These are phyloP conservation scores for Stenichneumon culpator DNA, from an alignment of 2,888 invertebrate species.

Conservation along the genomic window DNA sequence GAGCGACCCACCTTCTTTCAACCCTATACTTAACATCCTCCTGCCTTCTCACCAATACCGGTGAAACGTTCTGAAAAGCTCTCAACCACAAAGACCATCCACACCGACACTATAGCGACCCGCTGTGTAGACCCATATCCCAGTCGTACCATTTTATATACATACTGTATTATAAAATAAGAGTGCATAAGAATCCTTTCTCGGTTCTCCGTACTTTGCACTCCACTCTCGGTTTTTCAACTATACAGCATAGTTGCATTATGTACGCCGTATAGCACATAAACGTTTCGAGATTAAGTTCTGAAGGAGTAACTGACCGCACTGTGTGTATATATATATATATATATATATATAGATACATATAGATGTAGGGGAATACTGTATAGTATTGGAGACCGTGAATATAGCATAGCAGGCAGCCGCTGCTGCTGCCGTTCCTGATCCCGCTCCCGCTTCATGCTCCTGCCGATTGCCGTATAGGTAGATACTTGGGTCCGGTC, in stretches of 20 bases:
- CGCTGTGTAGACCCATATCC: neutral
- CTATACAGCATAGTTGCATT: constrained; percentile 7
- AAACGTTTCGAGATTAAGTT: constrained; percentile 22
- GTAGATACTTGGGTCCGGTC: constrained; percentile 82
- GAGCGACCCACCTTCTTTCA: constrained; percentile 72
- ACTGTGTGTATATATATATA: neutral
- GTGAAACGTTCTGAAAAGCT: constrained; percentile 11
- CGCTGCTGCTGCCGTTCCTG: constrained; percentile 12
- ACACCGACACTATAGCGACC: too few species aligned
- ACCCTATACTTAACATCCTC: constrained; percentile 85
- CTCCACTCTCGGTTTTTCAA: neutral
- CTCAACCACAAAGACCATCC: neutral
- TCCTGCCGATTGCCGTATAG: constrained; percentile 80
- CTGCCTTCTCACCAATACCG: constrained; percentile 70
- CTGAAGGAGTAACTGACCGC: constrained; percentile 14
- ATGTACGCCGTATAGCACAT: neutral
- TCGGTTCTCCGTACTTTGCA: neutral
- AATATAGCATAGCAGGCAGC: neutral
- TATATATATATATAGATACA: neutral
- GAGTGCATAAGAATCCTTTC: neutral
- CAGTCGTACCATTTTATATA: neutral
- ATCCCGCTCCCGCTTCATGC: constrained; percentile 53
- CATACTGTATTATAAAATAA: constrained; percentile 15
- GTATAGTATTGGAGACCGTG: neutral
- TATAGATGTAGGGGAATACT: neutral